A percentile compares a stretch with the other conserved stretches of the same genome.
These are phyloP conservation scores for Antennarius striatus DNA, from an alignment of 2,113 vertebrate genomes.

Conservation along the genomic window DNA sequence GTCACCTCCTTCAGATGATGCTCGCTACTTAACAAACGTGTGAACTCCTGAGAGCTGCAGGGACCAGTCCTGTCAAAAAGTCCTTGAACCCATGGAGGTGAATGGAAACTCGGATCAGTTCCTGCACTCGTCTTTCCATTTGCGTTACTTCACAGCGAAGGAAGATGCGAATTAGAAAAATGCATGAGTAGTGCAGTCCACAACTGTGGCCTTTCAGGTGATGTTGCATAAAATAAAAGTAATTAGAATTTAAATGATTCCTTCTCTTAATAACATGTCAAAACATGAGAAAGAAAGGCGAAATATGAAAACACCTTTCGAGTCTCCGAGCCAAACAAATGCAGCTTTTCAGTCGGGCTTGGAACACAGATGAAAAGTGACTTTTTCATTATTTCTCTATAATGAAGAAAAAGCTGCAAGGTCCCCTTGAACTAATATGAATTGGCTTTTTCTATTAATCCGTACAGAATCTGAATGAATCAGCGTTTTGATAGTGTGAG, in stretches of 20 bases:
- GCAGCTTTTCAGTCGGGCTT: no score
- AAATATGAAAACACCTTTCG: no score
- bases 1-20: constrained; percentile 35
- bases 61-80: constrained; percentile 1
- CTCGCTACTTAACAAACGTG: constrained; percentile 49
- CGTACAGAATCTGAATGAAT: neutral
- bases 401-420: constrained; percentile 21
- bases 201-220: no score
- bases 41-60: constrained; percentile 40
- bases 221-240: no score
- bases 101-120: constrained; percentile 20
- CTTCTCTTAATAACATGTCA: no score
- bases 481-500: neutral
- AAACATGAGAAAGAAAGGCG: no score
- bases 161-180: constrained; percentile 70
- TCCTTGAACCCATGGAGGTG: constrained; percentile 11
- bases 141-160: constrained; percentile 46
- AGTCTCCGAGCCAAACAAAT: no score
- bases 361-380: no score
- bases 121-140: constrained; percentile 33
- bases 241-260: no score
- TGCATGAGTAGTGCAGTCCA: no score
- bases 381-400: constrained; percentile 13
- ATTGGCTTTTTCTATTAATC: constrained; percentile 18
- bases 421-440: constrained; percentile 12